phyloP scores from a whole-genome alignment of 2,888 invertebrate species.

The Sphaerophoria taeniata region DNA sequence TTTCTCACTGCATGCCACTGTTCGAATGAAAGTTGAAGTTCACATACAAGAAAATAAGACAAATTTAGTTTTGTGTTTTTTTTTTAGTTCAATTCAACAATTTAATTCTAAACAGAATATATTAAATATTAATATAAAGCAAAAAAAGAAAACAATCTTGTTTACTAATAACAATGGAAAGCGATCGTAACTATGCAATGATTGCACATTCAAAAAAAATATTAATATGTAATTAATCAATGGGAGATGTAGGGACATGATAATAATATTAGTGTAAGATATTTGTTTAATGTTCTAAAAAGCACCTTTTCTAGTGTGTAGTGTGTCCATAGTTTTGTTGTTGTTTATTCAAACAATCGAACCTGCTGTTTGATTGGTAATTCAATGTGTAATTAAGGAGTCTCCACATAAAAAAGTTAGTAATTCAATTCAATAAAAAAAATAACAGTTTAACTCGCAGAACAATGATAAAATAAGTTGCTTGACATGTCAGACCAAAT shows the following conservation, averaged over 20 bases:
- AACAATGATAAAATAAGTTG: constrained; percentile 40
- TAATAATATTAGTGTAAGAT: too few relatives aligned
- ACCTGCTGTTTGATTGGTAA: constrained; percentile 4
- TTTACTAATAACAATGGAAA: constrained; percentile 67
- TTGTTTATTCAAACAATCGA: not conserved
- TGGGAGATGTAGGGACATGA: not conserved
- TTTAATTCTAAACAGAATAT: constrained; percentile 65
- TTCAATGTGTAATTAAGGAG: constrained; percentile 39
- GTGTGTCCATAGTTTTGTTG: not conserved
- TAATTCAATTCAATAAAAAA: constrained; percentile 52
- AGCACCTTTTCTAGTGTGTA: not conserved
- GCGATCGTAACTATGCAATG: constrained; percentile 59
- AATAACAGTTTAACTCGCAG: constrained; percentile 35
- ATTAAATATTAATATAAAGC: constrained; percentile 20
- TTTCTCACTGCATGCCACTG: too few relatives aligned
- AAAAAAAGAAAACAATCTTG: constrained; percentile 49
- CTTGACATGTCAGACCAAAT: not conserved
- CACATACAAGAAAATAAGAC: too few relatives aligned
- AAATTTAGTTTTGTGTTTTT: too few relatives aligned
- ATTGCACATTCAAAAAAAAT: constrained; percentile 61
- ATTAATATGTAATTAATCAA: constrained; percentile 40
- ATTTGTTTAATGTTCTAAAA: too few relatives aligned
- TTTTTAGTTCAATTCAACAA: constrained; percentile 66
- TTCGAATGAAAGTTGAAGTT: too few relatives aligned
- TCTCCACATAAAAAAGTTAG: constrained; percentile 17